phyloP scores from a whole-genome alignment of 2,113 vertebrate species.

The Sinocyclocheilus grahami region DNA sequence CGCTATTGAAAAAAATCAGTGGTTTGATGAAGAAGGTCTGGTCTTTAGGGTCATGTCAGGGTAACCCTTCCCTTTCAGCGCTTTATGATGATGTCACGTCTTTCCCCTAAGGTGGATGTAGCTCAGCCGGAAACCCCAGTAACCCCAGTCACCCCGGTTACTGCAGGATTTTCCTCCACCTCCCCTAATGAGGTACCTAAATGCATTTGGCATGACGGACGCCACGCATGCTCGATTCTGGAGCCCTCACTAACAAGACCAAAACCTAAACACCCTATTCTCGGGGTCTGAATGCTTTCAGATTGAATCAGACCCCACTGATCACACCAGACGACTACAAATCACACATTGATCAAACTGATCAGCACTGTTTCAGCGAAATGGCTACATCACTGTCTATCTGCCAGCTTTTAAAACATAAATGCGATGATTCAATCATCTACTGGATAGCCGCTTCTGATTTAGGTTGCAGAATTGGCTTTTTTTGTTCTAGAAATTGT shows the following conservation, averaged over 20 bases:
- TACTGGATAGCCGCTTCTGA: neutral
- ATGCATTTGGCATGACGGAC: conserved; percentile 50
- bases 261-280: conserved; percentile 15
- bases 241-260: conserved; percentile 40
- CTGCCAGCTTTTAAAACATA: neutral
- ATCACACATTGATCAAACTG: conserved; percentile 27
- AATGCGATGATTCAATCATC: neutral
- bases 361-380: conserved; percentile 52
- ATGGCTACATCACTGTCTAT: conserved; percentile 9
- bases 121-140: conserved; percentile 72
- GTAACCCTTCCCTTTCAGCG: conserved; percentile 53
- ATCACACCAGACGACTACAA: neutral
- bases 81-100: conserved; percentile 70
- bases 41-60: conserved; percentile 15
- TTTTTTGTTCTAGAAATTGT: neutral
- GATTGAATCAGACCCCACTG: conserved; percentile 65
- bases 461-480: neutral
- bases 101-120: conserved; percentile 77
- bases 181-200: conserved; percentile 77
- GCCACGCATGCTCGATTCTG: conserved; percentile 52
- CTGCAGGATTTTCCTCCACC: conserved; percentile 64
- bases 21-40: conserved; percentile 5
- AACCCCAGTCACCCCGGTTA: conserved; percentile 72
- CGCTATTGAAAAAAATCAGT: neutral
- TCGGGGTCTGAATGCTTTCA: neutral